Evolutionary conservation across 1,140 invertebrate genomes (phyloP).

Genomic region (Chlorops oryzae): DNA sequence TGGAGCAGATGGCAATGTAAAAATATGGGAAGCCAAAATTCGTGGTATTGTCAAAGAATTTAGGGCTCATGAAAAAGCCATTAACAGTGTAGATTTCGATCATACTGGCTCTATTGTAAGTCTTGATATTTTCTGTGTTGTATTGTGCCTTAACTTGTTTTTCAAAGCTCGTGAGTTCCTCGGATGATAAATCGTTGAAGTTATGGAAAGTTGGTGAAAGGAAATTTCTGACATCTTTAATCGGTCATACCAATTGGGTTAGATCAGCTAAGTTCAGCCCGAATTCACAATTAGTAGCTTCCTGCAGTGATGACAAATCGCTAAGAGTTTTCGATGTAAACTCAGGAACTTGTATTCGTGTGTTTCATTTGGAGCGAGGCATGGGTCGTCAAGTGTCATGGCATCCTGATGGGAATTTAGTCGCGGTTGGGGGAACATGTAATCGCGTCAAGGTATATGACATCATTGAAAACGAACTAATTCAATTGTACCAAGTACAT

Average conservation of each 20-base stretch:
- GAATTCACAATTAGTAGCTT: conserved; percentile 70
- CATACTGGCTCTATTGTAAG: conserved; percentile 62
- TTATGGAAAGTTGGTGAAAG: conserved; percentile 60
- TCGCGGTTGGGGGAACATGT: conserved; percentile 68
- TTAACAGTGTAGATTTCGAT: conserved; percentile 75
- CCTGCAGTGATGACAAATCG: conserved; percentile 82
- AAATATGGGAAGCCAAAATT: conserved; percentile 79
- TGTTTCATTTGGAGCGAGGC: conserved; percentile 65
- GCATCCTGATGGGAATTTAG: conserved; percentile 71
- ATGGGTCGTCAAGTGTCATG: conserved; percentile 61
- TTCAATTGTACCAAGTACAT: conserved; percentile 78
- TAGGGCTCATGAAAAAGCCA: conserved; percentile 69
- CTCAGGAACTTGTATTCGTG: conserved; percentile 66
- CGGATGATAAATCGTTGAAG: conserved; percentile 84
- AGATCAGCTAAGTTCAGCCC: conserved; percentile 72
- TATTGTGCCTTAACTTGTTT: conserved; percentile 14
- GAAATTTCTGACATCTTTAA: conserved; percentile 72
- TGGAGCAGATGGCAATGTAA: conserved; percentile 73
- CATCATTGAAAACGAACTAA: conserved; percentile 64
- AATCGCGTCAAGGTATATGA: conserved; percentile 81
- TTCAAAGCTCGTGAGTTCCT: conserved; percentile 64
- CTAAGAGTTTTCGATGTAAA: conserved; percentile 70
- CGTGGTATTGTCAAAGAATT: conserved; percentile 69
- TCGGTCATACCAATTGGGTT: conserved; percentile 84
- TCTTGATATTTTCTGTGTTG: not conserved